Conservation (phyloP, 2,888 invertebrate species). For the Agrotis clavis region DNA sequence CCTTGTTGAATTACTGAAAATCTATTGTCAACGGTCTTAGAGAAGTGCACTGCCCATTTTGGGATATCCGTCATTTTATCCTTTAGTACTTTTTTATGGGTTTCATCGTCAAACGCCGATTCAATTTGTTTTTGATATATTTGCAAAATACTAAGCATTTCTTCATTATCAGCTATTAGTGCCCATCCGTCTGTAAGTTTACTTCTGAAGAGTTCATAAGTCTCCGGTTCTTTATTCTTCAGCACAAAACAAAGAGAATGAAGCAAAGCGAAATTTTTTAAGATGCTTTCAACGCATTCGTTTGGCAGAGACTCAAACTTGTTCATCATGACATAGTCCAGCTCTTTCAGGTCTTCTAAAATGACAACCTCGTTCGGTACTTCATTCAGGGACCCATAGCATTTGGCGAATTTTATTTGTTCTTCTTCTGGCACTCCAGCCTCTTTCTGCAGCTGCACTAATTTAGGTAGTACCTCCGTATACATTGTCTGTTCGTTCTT, state of each 20-base stretch:
- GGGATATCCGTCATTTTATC: constrained; percentile 50
- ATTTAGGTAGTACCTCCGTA: constrained; percentile 70
- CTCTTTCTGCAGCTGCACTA: constrained; percentile 68
- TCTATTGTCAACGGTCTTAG: constrained; percentile 57
- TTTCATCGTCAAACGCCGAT: constrained; percentile 14
- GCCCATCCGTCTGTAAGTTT: constrained; percentile 5
- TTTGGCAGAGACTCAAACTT: constrained; percentile 69
- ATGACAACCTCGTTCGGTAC: constrained; percentile 71
- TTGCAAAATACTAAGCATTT: neutral
- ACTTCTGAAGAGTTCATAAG: constrained; percentile 59
- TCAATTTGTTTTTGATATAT: neutral
- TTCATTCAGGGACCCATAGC: constrained; percentile 71
- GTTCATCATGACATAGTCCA: constrained; percentile 70
- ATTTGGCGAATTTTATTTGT: constrained; percentile 68
- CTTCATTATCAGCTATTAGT: neutral
- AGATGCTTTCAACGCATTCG: constrained; percentile 68
- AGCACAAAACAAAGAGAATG: constrained; percentile 77
- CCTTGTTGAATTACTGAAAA: constrained; percentile 74
- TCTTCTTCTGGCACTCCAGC: constrained; percentile 70
- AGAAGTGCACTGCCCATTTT: constrained; percentile 31
- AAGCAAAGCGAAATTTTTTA: constrained; percentile 74
- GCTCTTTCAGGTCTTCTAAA: constrained; percentile 73
- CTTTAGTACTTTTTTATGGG: constrained; percentile 44
- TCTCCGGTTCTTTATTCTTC: constrained; percentile 71
- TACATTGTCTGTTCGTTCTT: constrained; percentile 75